Evolutionary conservation across 2,797 vertebrate genomes (phyloP).

Genomic region (Alectoris magna): DNA sequence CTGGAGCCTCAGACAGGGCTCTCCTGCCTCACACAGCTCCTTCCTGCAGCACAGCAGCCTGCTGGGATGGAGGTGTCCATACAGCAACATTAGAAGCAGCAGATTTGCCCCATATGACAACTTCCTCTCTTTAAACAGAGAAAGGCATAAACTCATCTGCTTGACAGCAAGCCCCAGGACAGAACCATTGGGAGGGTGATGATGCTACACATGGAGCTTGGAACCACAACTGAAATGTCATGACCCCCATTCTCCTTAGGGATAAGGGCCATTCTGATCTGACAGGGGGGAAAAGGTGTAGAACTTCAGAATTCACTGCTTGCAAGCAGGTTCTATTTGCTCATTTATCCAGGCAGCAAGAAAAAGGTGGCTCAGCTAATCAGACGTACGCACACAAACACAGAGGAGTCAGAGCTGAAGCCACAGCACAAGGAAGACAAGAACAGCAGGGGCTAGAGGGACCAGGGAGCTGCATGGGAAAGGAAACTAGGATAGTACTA

Average conservation of each 20-base stretch:
- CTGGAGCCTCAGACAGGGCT: background rate
- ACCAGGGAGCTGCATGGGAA: background rate
- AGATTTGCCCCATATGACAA: background rate
- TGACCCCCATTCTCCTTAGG: background rate
- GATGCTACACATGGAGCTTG: background rate
- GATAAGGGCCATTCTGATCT: background rate
- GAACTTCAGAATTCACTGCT: background rate
- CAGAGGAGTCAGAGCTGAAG: constrained; percentile 47
- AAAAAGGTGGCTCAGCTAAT: constrained; percentile 6
- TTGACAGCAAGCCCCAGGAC: background rate
- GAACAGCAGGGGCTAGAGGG: constrained; percentile 34
- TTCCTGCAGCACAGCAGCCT: background rate
- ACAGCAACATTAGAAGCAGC: background rate
- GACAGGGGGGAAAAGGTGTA: background rate
- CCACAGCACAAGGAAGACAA: constrained; percentile 49
- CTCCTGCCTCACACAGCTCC: background rate
- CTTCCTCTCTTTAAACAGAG: background rate
- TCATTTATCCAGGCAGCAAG: constrained; percentile 39
- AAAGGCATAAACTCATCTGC: background rate
- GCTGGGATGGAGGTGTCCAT: too few relatives aligned
- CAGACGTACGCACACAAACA: background rate
- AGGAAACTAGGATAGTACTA: background rate
- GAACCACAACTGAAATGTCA: background rate
- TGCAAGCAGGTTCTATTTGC: constrained; percentile 16
- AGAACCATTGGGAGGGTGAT: background rate